Evolutionary conservation across 2,113 vertebrate genomes (phyloP).

Genomic region (Phalacrocorax carbo): DNA sequence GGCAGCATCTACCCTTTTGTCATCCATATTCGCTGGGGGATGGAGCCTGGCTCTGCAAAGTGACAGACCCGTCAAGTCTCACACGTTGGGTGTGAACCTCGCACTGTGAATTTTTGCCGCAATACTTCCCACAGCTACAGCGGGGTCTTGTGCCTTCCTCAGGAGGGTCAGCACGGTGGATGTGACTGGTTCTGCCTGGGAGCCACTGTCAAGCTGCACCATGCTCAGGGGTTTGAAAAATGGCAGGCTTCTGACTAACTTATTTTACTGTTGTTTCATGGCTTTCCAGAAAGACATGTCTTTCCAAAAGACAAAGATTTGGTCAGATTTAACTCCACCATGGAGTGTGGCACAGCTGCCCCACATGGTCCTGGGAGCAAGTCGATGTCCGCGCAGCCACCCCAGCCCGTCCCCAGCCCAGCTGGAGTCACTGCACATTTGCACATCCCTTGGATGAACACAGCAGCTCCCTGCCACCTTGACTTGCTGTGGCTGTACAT

Average conservation of each 20-base stretch:
- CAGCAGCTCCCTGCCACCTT: rapidly evolving
- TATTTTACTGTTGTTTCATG: not conserved
- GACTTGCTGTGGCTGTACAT: not conserved
- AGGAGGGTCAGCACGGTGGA: not conserved
- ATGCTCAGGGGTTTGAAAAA: not conserved
- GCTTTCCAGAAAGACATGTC: not conserved
- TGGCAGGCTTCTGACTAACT: not conserved
- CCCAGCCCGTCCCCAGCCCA: not conserved
- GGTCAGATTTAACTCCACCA: not conserved
- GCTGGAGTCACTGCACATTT: not conserved
- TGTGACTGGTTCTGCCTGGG: not conserved
- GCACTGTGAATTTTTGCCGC: not conserved
- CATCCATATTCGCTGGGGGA: rapidly evolving
- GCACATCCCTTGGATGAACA: not conserved
- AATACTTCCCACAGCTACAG: not conserved
- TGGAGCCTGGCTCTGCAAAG: not conserved
- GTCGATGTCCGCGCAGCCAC: not conserved
- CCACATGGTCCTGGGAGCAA: rapidly evolving
- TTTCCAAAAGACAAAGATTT: not conserved
- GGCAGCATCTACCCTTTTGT: conserved; percentile 12
- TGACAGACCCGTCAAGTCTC: not conserved
- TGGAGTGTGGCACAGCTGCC: not conserved
- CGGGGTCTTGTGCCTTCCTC: not conserved
- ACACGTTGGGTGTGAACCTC: not conserved
- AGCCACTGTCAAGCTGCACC: not conserved